Base-by-base conservation (phyloP, 2,113 vertebrate genomes). In the Poicephalus gulielmi region DNA sequence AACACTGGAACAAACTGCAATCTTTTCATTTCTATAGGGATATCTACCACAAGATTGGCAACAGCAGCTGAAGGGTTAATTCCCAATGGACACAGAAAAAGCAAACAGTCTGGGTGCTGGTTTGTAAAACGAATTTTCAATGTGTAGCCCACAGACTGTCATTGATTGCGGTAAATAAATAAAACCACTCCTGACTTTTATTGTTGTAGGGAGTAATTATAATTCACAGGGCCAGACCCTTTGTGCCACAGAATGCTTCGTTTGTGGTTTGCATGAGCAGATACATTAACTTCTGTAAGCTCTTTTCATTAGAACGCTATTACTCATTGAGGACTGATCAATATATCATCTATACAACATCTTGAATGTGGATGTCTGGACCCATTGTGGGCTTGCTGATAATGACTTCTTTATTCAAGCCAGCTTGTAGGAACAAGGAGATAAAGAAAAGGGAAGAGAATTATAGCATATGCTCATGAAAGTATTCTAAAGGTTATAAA, bases 291-390 rank as follows among this genome's bases (percentile, higher is more conserved):
- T 98, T 96, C 94, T 89, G 92, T 97, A 83, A 90, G 97, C 97
- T 98, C 98, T 97, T 98, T 99, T 99, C 98, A 98, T 98, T 98
- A 99, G 98, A 97, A 98, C 95, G 73, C 98, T 97, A 98, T 99
- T 98, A 98, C 98, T 99, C 98, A 98, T 96, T 95, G 98, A 98
- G 97, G 98, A 98, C 98, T 98, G 98, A 99, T 99, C 99, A 99
- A 98, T 99, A 99, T 98, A 99, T 99, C 99, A 99, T 98, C 98
- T 98, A 99, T 98, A 98, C 98, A 98, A 98, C 98, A 98, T 99
- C 98, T 98, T 98, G 98, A 99, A 99, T 98, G 98, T 98, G 98
- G 98, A 98, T 97, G 98, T 99, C 99, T 99, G 99, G 98, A 97
- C 98, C 98, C 98, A 98, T 98, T 99, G 98, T 99, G 98, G 98